Percentiles rank a stretch among this genome's conserved stretches.
Evolutionary conservation across 2,797 vertebrate genomes (phyloP).

Genomic region (Iguana delicatissima): DNA sequence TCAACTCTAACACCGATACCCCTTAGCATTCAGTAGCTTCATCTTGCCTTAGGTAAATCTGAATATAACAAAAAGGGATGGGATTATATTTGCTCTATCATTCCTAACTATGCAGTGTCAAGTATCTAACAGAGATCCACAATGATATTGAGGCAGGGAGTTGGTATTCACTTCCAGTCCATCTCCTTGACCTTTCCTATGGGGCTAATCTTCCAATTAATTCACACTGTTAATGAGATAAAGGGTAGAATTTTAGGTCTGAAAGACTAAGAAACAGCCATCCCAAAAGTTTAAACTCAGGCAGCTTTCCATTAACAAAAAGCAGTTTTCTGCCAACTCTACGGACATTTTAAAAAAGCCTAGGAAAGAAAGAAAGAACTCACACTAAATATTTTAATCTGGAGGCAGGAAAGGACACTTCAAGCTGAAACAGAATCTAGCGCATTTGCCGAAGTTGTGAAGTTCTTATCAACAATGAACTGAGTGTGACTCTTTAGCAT

Average conservation of each 20-base stretch:
- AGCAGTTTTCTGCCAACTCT: not conserved
- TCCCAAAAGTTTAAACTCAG: not conserved
- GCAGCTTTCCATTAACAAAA: not conserved
- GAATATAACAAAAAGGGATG: conserved; percentile 22
- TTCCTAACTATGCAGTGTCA: not conserved
- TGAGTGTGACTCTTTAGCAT: not conserved
- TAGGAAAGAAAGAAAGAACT: not conserved
- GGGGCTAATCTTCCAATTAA: conserved; percentile 26
- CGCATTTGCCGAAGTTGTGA: not conserved
- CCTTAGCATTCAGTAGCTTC: not conserved
- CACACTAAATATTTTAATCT: not conserved
- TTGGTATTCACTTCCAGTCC: not conserved
- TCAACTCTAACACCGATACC: not conserved
- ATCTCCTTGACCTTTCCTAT: conserved; percentile 19
- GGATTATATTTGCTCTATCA: not conserved
- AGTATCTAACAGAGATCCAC: not conserved
- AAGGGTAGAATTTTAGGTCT: not conserved
- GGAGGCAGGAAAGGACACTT: too few relatives aligned
- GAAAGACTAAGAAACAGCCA: conserved; percentile 7
- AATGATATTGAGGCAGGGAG: not conserved
- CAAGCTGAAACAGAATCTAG: not conserved
- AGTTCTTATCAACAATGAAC: not conserved
- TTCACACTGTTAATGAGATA: not conserved
- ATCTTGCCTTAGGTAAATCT: conserved; percentile 31
- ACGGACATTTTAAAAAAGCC: not conserved